Base-by-base conservation (phyloP, 2,797 vertebrate species). In the Cirrhinus mrigala region DNA sequence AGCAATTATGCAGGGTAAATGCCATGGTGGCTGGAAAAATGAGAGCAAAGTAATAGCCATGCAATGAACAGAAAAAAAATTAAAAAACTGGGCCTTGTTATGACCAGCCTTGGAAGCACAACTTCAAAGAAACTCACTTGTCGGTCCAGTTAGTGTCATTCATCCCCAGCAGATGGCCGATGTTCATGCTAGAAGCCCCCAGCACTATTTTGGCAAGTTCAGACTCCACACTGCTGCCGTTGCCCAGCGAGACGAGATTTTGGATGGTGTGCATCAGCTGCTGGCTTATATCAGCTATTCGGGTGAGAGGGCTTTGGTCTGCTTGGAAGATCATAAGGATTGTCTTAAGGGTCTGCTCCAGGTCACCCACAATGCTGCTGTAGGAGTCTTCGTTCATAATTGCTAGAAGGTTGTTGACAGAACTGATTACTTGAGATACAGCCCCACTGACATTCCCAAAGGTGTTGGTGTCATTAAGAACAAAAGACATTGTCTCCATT, bases 61-160 rank as follows among this genome's bases (percentile, higher is more conserved):
- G n/a, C 46, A 64, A 24, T 77, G 56, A 77, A 46, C 56, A 48
- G 40, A 37, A 83, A 62, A 54, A 64, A 0, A 74, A 50, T 50
- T 50, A 1, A 62, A 44, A 64, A 70, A 86, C 85, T 62, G 18
- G 6, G 46, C 75, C 64, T 75, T 50, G 81, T 66, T 70, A 68
- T 71, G 64, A 52, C 46, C 78, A 79, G 52, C n/a, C 52, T 85
- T 75, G 7, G 18, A 40, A 84, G 76, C n/a, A 81, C 74, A 54
- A 79, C 74, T 18, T 64, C 18, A 86, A 83, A 83, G 24, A 48
- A 85, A 92, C 90, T 89, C 71, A 92, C 92, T 90, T 84, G 73
- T 89, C 52, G 24, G 71, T 69, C 91, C 90, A 92, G 86, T 90
- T 90, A 29, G 86, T 91, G 70, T 84, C 81, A 64, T 92, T 92